Evolutionary conservation across 2,888 invertebrate genomes (phyloP).

Genomic region (Magallana nippona): DNA sequence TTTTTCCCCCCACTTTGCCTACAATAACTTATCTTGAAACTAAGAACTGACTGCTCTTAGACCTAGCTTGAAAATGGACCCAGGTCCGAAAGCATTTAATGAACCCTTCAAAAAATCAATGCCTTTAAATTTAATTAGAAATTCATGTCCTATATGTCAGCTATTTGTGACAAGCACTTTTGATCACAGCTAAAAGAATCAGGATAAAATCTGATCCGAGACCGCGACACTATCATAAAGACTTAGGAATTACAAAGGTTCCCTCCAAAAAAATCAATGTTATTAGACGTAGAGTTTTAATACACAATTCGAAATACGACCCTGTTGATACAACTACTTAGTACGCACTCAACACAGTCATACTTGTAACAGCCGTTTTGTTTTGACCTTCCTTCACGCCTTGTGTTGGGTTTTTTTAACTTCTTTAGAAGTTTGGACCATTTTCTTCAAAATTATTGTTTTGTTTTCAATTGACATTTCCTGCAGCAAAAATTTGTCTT

Average conservation of each 20-base stretch:
- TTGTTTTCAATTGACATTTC: not conserved
- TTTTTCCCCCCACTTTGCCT: too few species aligned
- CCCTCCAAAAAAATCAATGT: slow-evolving; percentile 12
- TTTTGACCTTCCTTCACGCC: not conserved
- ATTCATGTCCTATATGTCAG: not conserved
- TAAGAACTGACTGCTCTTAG: not conserved
- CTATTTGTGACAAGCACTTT: not conserved
- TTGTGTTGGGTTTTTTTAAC: not conserved
- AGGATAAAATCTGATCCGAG: not conserved
- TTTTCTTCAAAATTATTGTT: not conserved
- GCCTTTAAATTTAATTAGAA: slow-evolving; percentile 19
- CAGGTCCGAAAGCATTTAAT: not conserved
- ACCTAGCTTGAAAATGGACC: not conserved
- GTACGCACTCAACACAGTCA: not conserved
- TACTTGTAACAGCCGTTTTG: not conserved
- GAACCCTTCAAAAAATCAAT: not conserved
- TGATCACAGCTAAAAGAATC: not conserved
- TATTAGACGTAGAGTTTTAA: slow-evolving; percentile 3
- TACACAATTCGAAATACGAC: not conserved
- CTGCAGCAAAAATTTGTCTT: not conserved
- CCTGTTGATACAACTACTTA: not conserved
- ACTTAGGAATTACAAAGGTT: not conserved
- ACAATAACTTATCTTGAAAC: not conserved
- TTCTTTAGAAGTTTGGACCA: not conserved
- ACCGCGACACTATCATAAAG: not conserved